phyloP scores from a whole-genome alignment of 2,888 invertebrate species.

The Carabus problematicus region DNA sequence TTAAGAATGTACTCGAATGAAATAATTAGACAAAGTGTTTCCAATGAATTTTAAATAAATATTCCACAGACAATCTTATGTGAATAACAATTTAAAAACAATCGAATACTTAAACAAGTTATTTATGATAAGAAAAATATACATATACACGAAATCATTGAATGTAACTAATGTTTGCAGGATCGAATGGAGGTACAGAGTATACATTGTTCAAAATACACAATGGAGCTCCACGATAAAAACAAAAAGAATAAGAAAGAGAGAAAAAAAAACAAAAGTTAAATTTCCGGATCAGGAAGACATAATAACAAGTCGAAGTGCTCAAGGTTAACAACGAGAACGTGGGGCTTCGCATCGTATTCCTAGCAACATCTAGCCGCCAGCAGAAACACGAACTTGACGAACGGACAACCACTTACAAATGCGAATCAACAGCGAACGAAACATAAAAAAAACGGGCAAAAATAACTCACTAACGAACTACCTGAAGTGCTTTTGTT shows the following conservation, averaged over 20 bases:
- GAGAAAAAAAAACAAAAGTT: constrained; percentile 24
- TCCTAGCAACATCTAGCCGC: constrained; percentile 10
- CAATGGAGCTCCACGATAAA: not conserved
- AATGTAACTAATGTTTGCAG: too few species aligned
- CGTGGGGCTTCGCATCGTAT: not conserved
- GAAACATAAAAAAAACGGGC: too few species aligned
- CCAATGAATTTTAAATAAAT: too few species aligned
- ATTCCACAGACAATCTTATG: too few species aligned
- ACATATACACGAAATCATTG: too few species aligned
- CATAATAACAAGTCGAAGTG: constrained; percentile 21
- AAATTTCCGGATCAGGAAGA: constrained; percentile 37
- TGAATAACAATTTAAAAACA: too few species aligned
- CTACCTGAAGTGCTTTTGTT: too few species aligned
- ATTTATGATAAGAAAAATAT: too few species aligned
- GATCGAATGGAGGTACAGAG: not conserved
- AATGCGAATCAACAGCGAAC: not conserved
- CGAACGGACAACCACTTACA: constrained; percentile 6
- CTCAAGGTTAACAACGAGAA: constrained; percentile 2
- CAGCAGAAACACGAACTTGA: constrained; percentile 14
- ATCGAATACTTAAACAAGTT: too few species aligned
- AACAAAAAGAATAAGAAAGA: not conserved
- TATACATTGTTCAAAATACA: not conserved
- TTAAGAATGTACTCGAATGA: too few species aligned
- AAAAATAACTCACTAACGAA: too few species aligned
- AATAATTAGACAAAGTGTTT: too few species aligned